Evolutionary conservation across 2,113 vertebrate genomes (phyloP).

Genomic region (Choloepus hoffmanni): DNA sequence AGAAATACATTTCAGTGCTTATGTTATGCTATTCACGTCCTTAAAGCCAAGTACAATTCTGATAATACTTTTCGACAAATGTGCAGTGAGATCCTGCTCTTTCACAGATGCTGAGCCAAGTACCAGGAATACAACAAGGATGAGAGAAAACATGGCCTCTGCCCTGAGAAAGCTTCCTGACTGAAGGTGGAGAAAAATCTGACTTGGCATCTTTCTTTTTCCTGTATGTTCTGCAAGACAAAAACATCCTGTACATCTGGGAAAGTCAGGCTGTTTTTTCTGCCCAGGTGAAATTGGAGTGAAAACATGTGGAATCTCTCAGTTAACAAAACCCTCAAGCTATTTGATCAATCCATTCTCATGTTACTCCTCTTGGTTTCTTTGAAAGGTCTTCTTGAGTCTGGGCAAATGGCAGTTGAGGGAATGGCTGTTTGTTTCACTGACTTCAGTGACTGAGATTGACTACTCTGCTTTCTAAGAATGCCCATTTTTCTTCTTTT

Average conservation of each 20-base stretch:
- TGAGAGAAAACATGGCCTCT: not conserved
- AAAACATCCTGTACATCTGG: not conserved
- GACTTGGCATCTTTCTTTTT: not conserved
- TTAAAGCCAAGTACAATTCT: not conserved
- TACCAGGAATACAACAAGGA: not conserved
- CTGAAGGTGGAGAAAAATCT: not conserved
- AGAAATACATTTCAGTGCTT: not conserved
- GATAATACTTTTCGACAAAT: not conserved
- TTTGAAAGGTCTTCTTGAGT: not conserved
- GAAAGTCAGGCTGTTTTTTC: not conserved
- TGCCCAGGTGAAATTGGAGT: not conserved
- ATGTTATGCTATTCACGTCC: not conserved
- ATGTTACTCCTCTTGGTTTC: not conserved
- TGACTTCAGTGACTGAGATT: not conserved
- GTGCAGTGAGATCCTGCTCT: not conserved
- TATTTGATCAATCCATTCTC: not conserved
- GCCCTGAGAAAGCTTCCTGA: not conserved
- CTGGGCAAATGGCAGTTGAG: not conserved
- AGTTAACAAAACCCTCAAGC: not conserved
- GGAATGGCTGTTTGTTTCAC: constrained; percentile 29
- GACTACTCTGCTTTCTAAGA: not conserved
- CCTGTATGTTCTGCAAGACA: not conserved
- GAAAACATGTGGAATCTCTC: not conserved
- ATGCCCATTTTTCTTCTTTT: not conserved
- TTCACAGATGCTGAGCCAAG: not conserved